Conservation (phyloP, 2,113 vertebrate species). For the Accipiter cooperii region DNA sequence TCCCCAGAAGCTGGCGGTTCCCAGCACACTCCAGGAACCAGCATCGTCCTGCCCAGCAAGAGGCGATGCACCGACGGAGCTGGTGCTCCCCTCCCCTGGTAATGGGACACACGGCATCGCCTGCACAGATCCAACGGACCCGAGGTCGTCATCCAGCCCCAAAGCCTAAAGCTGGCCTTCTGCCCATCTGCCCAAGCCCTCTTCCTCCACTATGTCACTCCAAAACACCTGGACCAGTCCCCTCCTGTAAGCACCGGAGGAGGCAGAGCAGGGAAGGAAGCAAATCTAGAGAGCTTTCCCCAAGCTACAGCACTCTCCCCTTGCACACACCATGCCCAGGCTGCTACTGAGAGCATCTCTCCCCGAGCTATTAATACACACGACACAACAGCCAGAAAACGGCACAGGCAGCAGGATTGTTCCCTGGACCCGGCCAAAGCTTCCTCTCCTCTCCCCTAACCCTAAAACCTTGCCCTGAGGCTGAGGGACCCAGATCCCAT, state of each 20-base stretch:
- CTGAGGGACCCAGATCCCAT: neutral
- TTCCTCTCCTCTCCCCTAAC: neutral
- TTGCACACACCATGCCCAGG: neutral
- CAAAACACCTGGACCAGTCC: neutral
- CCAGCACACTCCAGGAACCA: constrained; percentile 1
- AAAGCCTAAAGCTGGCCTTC: neutral
- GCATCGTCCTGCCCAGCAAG: neutral
- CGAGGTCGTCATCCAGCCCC: neutral
- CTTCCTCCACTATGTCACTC: neutral
- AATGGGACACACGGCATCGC: neutral
- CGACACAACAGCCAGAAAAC: neutral
- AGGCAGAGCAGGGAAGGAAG: neutral
- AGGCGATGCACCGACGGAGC: neutral
- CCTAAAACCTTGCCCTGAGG: neutral
- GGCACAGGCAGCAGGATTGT: neutral
- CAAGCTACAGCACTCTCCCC: neutral
- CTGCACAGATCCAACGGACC: neutral
- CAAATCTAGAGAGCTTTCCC: neutral
- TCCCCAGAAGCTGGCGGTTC: neutral
- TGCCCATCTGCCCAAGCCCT: neutral
- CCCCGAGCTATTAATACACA: neutral
- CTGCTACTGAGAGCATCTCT: neutral
- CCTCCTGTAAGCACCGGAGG: neutral
- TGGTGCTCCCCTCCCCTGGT: neutral
- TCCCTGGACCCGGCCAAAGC: neutral